Evolutionary conservation across 1,140 invertebrate species (phyloP).

Genomic region (Euglossa dilemma): DNA sequence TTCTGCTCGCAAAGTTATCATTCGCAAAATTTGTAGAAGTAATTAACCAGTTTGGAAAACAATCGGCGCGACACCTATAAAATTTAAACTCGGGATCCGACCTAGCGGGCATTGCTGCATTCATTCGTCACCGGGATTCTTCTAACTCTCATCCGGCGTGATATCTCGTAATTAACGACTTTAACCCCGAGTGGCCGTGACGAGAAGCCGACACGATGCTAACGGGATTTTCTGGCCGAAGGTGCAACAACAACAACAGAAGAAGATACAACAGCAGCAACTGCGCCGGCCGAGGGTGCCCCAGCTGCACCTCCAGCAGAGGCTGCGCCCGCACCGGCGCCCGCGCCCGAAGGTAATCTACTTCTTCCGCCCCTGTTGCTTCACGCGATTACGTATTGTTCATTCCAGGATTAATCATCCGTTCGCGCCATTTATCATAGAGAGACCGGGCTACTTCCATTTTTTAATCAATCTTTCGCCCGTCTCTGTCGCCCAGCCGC

Average conservation of each 20-base stretch:
- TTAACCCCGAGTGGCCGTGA: background rate
- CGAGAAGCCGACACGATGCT: background rate
- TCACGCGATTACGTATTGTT: background rate
- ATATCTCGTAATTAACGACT: no score
- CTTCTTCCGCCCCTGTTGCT: background rate
- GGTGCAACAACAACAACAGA: conserved; percentile 56
- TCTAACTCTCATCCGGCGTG: no score
- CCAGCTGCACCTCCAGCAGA: conserved; percentile 71
- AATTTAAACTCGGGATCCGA: no score
- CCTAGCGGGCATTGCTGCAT: no score
- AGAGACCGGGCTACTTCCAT: background rate
- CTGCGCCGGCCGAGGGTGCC: conserved; percentile 76
- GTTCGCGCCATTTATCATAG: background rate
- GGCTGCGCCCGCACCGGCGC: conserved; percentile 64
- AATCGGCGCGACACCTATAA: no score
- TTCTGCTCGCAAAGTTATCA: no score
- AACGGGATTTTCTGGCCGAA: conserved; percentile 1
- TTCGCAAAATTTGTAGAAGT: no score
- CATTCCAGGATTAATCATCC: conserved; percentile 19
- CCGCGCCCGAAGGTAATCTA: conserved; percentile 57
- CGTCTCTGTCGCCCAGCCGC: background rate
- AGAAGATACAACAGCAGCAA: conserved; percentile 68
- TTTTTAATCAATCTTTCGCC: background rate
- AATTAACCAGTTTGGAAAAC: no score
- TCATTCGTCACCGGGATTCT: no score